Conservation (phyloP, 2,797 vertebrate genomes). For the Ctenochaetus hawaiiensis region DNA sequence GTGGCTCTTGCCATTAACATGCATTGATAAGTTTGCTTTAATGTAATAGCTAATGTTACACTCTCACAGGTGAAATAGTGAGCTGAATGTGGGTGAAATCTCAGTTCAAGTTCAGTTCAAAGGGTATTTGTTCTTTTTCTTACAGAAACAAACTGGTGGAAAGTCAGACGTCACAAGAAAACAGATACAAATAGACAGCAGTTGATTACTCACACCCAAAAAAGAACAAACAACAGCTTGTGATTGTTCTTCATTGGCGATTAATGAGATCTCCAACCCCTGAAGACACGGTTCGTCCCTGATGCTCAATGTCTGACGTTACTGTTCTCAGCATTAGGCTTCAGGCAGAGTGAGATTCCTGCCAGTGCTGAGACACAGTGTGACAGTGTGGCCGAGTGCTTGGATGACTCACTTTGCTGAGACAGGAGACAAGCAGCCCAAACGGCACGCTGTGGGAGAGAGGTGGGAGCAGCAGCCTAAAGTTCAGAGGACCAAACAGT, state of each 20-base stretch:
- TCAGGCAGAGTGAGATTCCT: constrained; percentile 40
- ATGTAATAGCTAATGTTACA: constrained; percentile 22
- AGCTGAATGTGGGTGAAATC: constrained; percentile 31
- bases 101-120: constrained; percentile 10
- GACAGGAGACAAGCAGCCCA: constrained; percentile 41
- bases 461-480: constrained; percentile 10
- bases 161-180: neutral
- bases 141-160: neutral
- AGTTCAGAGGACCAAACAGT: constrained; percentile 16
- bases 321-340: constrained; percentile 38
- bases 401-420: constrained; percentile 53
- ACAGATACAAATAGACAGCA: constrained; percentile 12
- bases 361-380: constrained; percentile 25
- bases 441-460: constrained; percentile 22
- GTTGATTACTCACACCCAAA: constrained; percentile 25
- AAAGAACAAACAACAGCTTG: constrained; percentile 5
- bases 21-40: constrained; percentile 44
- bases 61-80: constrained; percentile 50
- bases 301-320: constrained; percentile 20
- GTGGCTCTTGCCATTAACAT: constrained; percentile 48
- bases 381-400: constrained; percentile 36
- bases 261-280: constrained; percentile 18
- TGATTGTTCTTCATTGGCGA: constrained; percentile 24
- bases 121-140: constrained; percentile 10
- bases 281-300: constrained; percentile 29